These are phyloP conservation scores for Morone saxatilis DNA, from an alignment of 2,113 vertebrate species.

Conservation along the genomic window DNA sequence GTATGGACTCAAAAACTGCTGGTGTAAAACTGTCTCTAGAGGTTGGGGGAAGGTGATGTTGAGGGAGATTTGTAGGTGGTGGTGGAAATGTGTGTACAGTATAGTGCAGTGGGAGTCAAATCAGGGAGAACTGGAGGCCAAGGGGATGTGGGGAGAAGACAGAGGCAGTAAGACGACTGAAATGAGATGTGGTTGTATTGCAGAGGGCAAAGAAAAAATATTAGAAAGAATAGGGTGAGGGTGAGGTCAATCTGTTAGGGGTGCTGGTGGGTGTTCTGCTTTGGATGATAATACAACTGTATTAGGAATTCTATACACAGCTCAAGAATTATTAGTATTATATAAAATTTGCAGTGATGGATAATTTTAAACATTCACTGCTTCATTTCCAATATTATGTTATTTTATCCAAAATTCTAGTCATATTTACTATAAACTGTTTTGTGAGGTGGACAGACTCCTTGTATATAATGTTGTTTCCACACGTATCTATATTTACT, in stretches of 20 bases:
- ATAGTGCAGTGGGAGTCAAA: background rate
- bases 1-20: background rate
- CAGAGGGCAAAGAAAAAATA: constrained; percentile 3
- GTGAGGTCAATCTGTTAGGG: background rate
- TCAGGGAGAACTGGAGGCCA: background rate
- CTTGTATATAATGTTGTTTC: constrained; percentile 7
- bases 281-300: background rate
- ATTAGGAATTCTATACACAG: background rate
- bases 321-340: background rate
- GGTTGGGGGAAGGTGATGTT: background rate
- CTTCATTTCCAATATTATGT: background rate
- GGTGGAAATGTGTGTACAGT: background rate
- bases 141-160: background rate
- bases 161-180: background rate
- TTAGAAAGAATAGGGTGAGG: background rate
- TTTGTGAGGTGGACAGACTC: background rate
- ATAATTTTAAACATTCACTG: constrained; percentile 14
- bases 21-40: background rate
- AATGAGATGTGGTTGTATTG: constrained; percentile 6
- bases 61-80: constrained; percentile 5
- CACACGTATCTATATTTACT: constrained; percentile 27
- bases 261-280: background rate
- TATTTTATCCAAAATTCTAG: background rate
- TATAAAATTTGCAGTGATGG: background rate
- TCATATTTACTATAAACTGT: background rate